Evolutionary conservation across 1,140 invertebrate species (phyloP).

Genomic region (Pachypeltis micranthus): DNA sequence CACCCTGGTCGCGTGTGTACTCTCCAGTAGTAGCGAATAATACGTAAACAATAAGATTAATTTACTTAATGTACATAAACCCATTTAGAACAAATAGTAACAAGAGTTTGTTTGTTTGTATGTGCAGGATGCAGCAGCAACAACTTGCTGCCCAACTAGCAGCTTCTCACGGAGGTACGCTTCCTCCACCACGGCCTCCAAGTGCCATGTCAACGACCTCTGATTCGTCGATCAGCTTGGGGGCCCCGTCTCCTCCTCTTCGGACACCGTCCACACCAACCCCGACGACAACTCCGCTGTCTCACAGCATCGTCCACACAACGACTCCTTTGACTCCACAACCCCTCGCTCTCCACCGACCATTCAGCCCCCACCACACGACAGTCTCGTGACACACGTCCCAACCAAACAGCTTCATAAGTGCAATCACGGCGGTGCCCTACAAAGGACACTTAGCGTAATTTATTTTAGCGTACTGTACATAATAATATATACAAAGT

Average conservation of each 20-base stretch:
- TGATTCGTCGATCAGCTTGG: conserved; percentile 30
- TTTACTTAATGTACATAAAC: neutral
- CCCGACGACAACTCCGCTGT: conserved; percentile 19
- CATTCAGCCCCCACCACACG: conserved; percentile 11
- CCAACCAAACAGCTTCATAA: conserved; percentile 10
- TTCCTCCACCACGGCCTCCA: conserved; percentile 24
- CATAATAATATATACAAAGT: conserved; percentile 4
- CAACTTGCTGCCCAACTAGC: conserved; percentile 29
- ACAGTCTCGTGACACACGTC: neutral
- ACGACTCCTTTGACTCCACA: conserved; percentile 13
- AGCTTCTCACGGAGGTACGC: conserved; percentile 25
- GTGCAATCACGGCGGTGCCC: conserved; percentile 12
- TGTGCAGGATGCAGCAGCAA: conserved; percentile 32
- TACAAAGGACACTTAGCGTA: conserved; percentile 13
- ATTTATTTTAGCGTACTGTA: conserved; percentile 9
- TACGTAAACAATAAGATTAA: neutral
- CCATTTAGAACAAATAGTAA: neutral
- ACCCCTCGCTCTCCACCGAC: conserved; percentile 20
- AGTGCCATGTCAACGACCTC: conserved; percentile 28
- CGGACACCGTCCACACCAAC: conserved; percentile 13
- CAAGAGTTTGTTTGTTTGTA: neutral
- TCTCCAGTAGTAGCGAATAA: too few relatives aligned
- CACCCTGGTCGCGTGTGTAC: too few relatives aligned
- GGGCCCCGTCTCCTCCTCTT: conserved; percentile 30
- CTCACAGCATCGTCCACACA: conserved; percentile 17